phyloP scores from a whole-genome alignment of 2,797 vertebrate genomes.

The Acropternis orthonyx region DNA sequence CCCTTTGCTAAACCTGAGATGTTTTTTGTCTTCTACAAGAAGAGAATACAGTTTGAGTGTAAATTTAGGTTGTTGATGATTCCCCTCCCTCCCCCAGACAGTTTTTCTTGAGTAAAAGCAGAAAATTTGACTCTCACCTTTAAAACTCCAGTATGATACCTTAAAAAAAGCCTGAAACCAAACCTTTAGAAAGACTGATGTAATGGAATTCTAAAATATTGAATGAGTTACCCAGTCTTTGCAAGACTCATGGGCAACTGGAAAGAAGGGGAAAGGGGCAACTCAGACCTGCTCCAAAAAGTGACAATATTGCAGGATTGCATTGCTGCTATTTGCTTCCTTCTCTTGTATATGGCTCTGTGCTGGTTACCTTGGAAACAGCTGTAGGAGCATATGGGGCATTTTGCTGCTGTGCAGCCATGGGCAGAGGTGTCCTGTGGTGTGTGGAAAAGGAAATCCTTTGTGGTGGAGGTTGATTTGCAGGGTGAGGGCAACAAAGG shows the following conservation, averaged over 20 bases:
- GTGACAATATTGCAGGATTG: background rate
- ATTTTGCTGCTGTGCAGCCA: conserved; percentile 65
- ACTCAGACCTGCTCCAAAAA: background rate
- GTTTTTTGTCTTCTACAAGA: background rate
- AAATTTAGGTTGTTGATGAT: conserved; percentile 10
- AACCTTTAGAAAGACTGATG: background rate
- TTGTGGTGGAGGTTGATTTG: background rate
- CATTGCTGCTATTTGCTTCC: conserved; percentile 30
- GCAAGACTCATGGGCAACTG: background rate
- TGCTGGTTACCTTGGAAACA: conserved; percentile 80
- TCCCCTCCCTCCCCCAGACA: background rate
- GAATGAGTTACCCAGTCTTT: background rate
- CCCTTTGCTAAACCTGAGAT: background rate
- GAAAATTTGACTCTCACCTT: background rate
- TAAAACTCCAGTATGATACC: background rate
- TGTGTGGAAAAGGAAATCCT: background rate
- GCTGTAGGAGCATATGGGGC: conserved; percentile 60
- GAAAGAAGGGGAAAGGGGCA: background rate
- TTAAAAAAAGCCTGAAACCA: background rate
- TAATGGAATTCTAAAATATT: background rate
- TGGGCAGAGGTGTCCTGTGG: conserved; percentile 64
- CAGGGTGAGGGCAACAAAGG: background rate
- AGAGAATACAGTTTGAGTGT: background rate
- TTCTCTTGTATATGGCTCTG: conserved; percentile 53
- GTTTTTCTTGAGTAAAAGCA: background rate